Evolutionary conservation across 2,113 vertebrate species (phyloP).

Genomic region (Bostrychus sinensis): DNA sequence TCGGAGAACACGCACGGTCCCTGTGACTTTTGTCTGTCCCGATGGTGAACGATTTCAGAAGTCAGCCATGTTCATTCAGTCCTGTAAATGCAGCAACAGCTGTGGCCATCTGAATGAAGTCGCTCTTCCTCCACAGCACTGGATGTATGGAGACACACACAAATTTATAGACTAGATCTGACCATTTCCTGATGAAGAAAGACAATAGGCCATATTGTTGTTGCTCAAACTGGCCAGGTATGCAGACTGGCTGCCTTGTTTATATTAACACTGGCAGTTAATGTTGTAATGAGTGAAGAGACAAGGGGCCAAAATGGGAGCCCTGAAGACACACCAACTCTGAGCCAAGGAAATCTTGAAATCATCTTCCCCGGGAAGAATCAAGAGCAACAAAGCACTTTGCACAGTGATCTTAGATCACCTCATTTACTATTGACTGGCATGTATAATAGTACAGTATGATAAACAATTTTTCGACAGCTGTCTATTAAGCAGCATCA

Average conservation of each 20-base stretch:
- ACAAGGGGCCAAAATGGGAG: conserved; percentile 52
- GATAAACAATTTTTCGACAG: not conserved
- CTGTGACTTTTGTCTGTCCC: conserved; percentile 77
- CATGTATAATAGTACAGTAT: conserved; percentile 6
- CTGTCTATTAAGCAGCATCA: not conserved
- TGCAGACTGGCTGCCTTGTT: conserved; percentile 9
- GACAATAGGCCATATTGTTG: conserved; percentile 22
- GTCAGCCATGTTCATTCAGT: conserved; percentile 82
- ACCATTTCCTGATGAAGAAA: conserved; percentile 20
- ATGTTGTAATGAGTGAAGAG: conserved; percentile 42
- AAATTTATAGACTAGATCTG: conserved; percentile 69
- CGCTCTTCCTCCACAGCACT: conserved; percentile 72
- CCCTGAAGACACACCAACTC: conserved; percentile 35
- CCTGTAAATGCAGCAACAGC: conserved; percentile 79
- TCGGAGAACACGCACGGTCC: conserved; percentile 76
- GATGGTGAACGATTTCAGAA: conserved; percentile 75
- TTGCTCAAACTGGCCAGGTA: conserved; percentile 37
- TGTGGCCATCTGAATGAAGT: conserved; percentile 79
- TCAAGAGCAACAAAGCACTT: conserved; percentile 58
- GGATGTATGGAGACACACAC: conserved; percentile 78
- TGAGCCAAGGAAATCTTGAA: conserved; percentile 24
- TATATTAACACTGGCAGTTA: conserved; percentile 23
- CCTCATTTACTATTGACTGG: conserved; percentile 18
- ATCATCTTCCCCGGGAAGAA: conserved; percentile 23
- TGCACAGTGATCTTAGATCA: conserved; percentile 23